A percentile compares a stretch with the other conserved stretches of the same genome.
phyloP scores from a whole-genome alignment of 1,140 invertebrate species.

The Pantala flavescens region DNA sequence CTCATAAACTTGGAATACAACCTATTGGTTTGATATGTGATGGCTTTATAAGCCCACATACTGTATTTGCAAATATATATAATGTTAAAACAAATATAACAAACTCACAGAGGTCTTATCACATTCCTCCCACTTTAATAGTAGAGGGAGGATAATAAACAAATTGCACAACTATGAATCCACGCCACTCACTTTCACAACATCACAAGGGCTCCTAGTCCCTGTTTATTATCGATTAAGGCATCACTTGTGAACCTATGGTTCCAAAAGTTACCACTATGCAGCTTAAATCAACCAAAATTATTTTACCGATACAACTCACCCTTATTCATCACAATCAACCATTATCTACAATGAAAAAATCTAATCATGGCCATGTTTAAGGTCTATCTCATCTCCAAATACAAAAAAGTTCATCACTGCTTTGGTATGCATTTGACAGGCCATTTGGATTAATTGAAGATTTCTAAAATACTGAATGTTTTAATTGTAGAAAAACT shows the following conservation, averaged over 20 bases:
- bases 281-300: not conserved
- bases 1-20: constrained; percentile 3
- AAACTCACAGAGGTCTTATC: constrained; percentile 4
- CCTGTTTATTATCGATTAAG: not conserved
- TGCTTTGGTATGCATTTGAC: not conserved
- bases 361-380: not conserved
- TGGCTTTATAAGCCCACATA: not conserved
- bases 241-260: not conserved
- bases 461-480: not conserved
- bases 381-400: not conserved
- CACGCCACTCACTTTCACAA: constrained; percentile 4
- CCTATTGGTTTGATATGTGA: not conserved
- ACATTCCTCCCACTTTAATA: not conserved
- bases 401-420: not conserved
- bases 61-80: not conserved
- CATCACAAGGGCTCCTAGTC: not conserved
- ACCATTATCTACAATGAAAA: not conserved
- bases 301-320: too few relatives aligned
- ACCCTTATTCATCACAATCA: not conserved
- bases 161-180: not conserved
- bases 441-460: not conserved
- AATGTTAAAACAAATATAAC: not conserved
- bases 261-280: not conserved
- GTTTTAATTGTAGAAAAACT: not conserved
- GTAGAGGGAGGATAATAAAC: not conserved